Percentiles rank a stretch among this genome's conserved stretches.
phyloP scores from a whole-genome alignment of 2,797 vertebrate species.

The Malacoctenus gilli region DNA sequence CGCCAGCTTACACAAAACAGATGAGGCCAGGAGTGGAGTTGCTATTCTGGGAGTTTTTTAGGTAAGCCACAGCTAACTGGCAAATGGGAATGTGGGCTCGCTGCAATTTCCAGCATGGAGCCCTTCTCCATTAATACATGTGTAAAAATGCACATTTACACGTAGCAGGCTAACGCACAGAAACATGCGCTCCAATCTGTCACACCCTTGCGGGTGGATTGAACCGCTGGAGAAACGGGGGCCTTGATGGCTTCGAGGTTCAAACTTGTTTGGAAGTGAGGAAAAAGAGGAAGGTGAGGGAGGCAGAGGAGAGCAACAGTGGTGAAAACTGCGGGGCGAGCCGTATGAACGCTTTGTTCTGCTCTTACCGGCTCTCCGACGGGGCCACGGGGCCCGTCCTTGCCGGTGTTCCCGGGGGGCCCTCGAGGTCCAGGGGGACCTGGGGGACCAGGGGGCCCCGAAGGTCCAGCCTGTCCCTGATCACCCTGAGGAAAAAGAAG shows the following conservation, averaged over 20 bases:
- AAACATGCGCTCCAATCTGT: constrained; percentile 30
- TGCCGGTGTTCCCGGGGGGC: constrained; percentile 93
- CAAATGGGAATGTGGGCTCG: constrained; percentile 50
- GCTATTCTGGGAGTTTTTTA: constrained; percentile 73
- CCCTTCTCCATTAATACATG: constrained; percentile 15
- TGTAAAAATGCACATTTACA: constrained; percentile 29
- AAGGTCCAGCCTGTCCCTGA: constrained; percentile 89
- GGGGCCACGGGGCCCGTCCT: constrained; percentile 90
- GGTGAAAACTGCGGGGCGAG: background rate
- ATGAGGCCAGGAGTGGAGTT: constrained; percentile 64
- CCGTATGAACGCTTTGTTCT: constrained; percentile 6
- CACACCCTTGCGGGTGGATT: constrained; percentile 19
- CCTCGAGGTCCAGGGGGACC: constrained; percentile 90
- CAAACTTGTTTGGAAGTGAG: constrained; percentile 19
- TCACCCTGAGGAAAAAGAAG: constrained; percentile 83
- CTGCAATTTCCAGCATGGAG: constrained; percentile 37
- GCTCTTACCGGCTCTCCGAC: constrained; percentile 88
- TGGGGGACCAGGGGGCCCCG: constrained; percentile 89
- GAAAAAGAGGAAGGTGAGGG: background rate
- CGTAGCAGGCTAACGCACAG: constrained; percentile 7
- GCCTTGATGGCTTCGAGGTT: constrained; percentile 40
- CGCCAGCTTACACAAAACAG: constrained; percentile 74
- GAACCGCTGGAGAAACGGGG: constrained; percentile 13
- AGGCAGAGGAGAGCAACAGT: constrained; percentile 16
- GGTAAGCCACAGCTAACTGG: constrained; percentile 65